Conservation (phyloP, 2,888 invertebrate genomes). For the Lottia scabra region DNA sequence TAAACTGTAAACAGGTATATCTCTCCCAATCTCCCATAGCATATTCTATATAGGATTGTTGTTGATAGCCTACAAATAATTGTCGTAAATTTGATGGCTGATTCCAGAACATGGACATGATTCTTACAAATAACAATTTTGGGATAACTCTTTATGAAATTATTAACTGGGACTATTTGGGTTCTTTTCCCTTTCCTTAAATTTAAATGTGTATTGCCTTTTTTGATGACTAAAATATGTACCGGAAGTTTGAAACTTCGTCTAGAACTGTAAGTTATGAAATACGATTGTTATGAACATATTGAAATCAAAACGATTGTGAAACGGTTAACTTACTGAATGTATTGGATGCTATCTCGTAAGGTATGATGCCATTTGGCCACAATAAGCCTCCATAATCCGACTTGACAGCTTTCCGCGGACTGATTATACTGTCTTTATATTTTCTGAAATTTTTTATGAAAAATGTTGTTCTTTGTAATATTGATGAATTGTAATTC, state of each 20-base stretch:
- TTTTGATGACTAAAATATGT: too few relatives aligned
- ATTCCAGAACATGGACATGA: too few relatives aligned
- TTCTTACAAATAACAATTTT: too few relatives aligned
- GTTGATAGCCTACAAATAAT: constrained; percentile 21
- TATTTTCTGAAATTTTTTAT: background rate
- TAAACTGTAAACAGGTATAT: constrained; percentile 50
- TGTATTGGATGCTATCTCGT: constrained; percentile 26
- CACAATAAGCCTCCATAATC: constrained; percentile 30
- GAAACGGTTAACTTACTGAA: constrained; percentile 21
- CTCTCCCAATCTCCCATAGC: constrained; percentile 49
- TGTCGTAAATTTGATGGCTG: too few relatives aligned
- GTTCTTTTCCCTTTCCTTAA: too few relatives aligned
- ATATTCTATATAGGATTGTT: constrained; percentile 28
- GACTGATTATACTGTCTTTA: background rate
- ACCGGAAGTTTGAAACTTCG: too few relatives aligned
- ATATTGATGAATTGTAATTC: too few relatives aligned
- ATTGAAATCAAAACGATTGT: too few relatives aligned
- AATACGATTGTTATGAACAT: background rate
- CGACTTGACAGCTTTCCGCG: constrained; percentile 27
- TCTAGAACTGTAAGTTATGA: background rate
- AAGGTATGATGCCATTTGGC: constrained; percentile 41
- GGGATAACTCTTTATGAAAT: too few relatives aligned
- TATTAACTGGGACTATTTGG: too few relatives aligned
- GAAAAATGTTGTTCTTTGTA: too few relatives aligned
- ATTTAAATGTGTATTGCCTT: too few relatives aligned